Conservation (phyloP, 1,140 invertebrate genomes). For the Drosophila watanabei region DNA sequence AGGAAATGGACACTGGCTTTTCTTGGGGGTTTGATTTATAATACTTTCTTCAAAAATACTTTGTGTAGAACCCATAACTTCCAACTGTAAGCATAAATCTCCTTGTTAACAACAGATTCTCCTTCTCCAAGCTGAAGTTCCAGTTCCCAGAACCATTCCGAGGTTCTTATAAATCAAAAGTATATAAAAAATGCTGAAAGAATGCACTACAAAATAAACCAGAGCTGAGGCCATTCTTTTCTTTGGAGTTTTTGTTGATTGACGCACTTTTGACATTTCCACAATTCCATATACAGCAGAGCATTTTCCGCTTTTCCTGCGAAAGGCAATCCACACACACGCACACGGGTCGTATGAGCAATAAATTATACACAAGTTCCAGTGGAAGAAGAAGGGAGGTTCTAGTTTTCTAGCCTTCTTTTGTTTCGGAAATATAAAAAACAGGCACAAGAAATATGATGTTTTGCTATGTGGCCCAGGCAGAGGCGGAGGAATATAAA, state of each 20-base stretch:
- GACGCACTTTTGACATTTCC: constrained; percentile 76
- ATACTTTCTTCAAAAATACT: constrained; percentile 6
- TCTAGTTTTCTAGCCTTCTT: constrained; percentile 44
- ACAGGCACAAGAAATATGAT: constrained; percentile 79
- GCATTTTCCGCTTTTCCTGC: constrained; percentile 22
- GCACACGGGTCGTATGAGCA: constrained; percentile 62
- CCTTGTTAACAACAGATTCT: constrained; percentile 40
- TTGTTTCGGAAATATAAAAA: constrained; percentile 79
- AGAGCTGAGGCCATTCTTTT: constrained; percentile 3
- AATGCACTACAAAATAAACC: constrained; percentile 24
- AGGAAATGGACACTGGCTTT: background rate
- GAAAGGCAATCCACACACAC: constrained; percentile 23
- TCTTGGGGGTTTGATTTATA: background rate
- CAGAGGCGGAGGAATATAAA: constrained; percentile 16
- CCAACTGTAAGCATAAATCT: constrained; percentile 39
- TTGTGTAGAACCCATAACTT: constrained; percentile 35
- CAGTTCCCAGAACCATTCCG: constrained; percentile 23
- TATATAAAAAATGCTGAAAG: constrained; percentile 28
- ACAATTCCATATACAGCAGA: constrained; percentile 50
- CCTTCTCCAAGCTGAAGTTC: constrained; percentile 1
- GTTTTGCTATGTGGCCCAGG: constrained; percentile 41
- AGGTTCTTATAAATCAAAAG: constrained; percentile 49
- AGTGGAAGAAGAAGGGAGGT: background rate
- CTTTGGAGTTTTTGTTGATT: constrained; percentile 66
- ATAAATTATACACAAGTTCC: constrained; percentile 75